Conservation (phyloP, 2,888 invertebrate species). For the Eumacrocentrus americanus region DNA sequence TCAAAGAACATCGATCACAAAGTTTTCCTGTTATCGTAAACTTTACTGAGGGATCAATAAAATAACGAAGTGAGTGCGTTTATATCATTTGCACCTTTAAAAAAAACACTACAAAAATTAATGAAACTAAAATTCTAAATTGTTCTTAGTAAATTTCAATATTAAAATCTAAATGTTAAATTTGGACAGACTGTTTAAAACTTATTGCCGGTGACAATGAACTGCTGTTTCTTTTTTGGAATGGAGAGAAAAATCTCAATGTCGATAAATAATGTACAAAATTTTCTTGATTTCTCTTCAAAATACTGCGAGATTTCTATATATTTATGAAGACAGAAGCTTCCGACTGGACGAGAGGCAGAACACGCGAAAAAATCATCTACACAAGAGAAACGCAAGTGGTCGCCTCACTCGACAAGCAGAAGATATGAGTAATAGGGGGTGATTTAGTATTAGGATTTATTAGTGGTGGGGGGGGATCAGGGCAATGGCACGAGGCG, state of each 20-base stretch:
- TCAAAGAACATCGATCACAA: background rate
- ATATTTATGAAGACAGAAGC: slow-evolving; percentile 34
- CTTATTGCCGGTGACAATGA: background rate
- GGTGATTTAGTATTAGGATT: slow-evolving; percentile 60
- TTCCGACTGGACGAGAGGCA: background rate
- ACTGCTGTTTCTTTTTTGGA: too few relatives aligned
- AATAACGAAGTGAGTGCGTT: too few relatives aligned
- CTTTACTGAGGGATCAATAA: slow-evolving; percentile 1
- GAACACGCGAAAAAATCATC: slow-evolving; percentile 10
- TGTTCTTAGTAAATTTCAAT: too few relatives aligned
- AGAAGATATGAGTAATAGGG: slow-evolving; percentile 56
- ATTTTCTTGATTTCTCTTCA: too few relatives aligned
- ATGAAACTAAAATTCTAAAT: too few relatives aligned
- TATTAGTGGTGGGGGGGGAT: slow-evolving; percentile 46
- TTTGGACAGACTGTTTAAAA: background rate
- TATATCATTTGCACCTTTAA: too few relatives aligned
- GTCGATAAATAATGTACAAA: too few relatives aligned
- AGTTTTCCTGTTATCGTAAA: background rate
- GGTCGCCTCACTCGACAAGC: slow-evolving; percentile 28
- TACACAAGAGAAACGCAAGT: slow-evolving; percentile 13
- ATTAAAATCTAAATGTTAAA: background rate
- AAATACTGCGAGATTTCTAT: slow-evolving; percentile 33
- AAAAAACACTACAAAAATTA: background rate
- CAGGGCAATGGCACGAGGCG: slow-evolving; percentile 32
- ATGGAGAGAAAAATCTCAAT: too few relatives aligned